Base-by-base conservation (phyloP, 2,797 vertebrate species). In the Paguma larvata region DNA sequence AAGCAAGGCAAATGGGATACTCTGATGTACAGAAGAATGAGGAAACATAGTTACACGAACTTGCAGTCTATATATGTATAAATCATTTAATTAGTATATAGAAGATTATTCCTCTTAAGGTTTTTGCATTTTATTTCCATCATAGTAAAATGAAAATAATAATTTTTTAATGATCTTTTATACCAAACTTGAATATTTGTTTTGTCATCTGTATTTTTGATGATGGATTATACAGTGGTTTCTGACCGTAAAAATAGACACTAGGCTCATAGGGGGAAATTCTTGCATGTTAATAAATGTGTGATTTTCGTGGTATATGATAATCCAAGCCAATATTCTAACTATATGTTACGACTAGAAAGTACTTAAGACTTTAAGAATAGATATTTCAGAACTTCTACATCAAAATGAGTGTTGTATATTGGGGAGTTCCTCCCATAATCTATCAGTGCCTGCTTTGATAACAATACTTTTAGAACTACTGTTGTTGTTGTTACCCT, bases 71-170 rank as follows among this genome's bases (percentile, higher is more conserved):
- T 56, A 51, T 23, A 38, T 34, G 4, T 85, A 6, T 44, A 68
- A n/a, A 21, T 72, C n/a, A 51, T 84, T 75, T 89, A 90, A 70
- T 27, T 95, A 13, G 0, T 56, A n/a, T 30, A 8, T 91, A 75
- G 44, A 83, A 63, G 21, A 46, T 85, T 70, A 88, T 85, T 38
- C 3, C 41, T 75, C 68, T 63, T 95, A 53, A 62, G 51, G 3
- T 51, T 93, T 96, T 94, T 95, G 65, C 67, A 44, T 93, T 91
- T 96, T 85, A 94, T 86, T 97, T 87, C 32, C 34, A 72, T 89
- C 70, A 96, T 6, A 63, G 48, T 84, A 86, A 93, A 96, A 87
- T 38, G 95, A 16, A 30, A 90, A 59, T 90, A 63, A 59, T 46
- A 86, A 59, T 83, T 90, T 41, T 16, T 4, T 91, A 91, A 86